A percentile compares a stretch with the other conserved stretches of the same genome.
Evolutionary conservation across 2,113 vertebrate species (phyloP).

Genomic region (Neolamprologus cancellatus): DNA sequence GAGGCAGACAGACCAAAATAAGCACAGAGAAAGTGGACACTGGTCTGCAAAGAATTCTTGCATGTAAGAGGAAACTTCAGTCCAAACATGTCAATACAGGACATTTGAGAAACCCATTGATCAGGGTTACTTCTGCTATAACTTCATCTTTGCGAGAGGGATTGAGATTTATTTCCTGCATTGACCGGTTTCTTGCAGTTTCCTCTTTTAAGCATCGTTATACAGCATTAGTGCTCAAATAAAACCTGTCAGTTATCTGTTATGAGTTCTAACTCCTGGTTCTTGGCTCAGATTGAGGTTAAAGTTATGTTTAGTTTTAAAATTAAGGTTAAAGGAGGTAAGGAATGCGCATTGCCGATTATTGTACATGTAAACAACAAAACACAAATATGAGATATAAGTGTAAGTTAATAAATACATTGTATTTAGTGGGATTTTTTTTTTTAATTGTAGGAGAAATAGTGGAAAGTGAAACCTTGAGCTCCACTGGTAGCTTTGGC

Average conservation of each 20-base stretch:
- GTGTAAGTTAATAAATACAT: not conserved
- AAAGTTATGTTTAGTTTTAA: not conserved
- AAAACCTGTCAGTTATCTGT: not conserved
- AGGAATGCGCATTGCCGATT: not conserved
- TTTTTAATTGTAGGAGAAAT: not conserved
- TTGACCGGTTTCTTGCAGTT: constrained; percentile 18
- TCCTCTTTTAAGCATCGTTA: not conserved
- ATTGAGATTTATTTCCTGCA: not conserved
- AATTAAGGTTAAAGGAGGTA: not conserved
- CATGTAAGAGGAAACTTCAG: not conserved
- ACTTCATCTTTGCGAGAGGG: not conserved
- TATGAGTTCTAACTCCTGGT: not conserved
- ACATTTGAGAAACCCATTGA: not conserved
- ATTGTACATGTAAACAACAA: not conserved
- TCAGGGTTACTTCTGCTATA: not conserved
- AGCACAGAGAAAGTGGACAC: not conserved
- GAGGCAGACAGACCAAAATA: not conserved
- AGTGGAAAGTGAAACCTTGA: constrained; percentile 62
- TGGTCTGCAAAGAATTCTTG: not conserved
- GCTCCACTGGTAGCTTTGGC: constrained; percentile 41
- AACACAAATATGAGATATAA: not conserved
- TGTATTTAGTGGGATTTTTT: not conserved
- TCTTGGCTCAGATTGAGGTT: not conserved
- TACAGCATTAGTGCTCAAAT: constrained; percentile 15
- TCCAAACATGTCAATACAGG: constrained; percentile 3